phyloP scores from a whole-genome alignment of 2,113 vertebrate species.

The Petromus typicus region DNA sequence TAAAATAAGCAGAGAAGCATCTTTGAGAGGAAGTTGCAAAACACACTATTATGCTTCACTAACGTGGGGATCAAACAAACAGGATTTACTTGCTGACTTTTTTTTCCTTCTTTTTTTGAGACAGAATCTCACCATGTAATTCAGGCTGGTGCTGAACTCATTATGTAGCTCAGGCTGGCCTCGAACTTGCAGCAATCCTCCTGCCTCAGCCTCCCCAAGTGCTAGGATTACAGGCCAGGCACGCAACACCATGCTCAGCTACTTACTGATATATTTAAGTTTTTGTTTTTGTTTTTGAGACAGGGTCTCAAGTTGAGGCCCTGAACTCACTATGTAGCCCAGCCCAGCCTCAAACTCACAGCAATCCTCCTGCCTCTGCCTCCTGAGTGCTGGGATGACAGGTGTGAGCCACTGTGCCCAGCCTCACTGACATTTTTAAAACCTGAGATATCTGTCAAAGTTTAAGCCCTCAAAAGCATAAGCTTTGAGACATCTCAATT shows the following conservation, averaged over 20 bases:
- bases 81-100: background rate
- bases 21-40: background rate
- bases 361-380: background rate
- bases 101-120: background rate
- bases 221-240: no score
- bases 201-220: no score
- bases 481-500: background rate
- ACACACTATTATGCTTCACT: background rate
- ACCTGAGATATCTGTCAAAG: background rate
- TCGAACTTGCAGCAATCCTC: background rate
- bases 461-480: constrained; percentile 21
- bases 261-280: background rate
- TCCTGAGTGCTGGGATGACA: background rate
- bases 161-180: background rate
- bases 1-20: constrained; percentile 81
- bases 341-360: background rate
- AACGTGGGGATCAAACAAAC: background rate
- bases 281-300: background rate
- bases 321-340: background rate
- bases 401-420: background rate
- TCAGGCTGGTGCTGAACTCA: background rate
- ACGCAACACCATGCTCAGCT: no score
- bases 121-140: background rate
- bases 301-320: no score
- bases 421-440: background rate